phyloP scores from a whole-genome alignment of 2,797 vertebrate genomes.

The Schizopygopsis pylzovi region DNA sequence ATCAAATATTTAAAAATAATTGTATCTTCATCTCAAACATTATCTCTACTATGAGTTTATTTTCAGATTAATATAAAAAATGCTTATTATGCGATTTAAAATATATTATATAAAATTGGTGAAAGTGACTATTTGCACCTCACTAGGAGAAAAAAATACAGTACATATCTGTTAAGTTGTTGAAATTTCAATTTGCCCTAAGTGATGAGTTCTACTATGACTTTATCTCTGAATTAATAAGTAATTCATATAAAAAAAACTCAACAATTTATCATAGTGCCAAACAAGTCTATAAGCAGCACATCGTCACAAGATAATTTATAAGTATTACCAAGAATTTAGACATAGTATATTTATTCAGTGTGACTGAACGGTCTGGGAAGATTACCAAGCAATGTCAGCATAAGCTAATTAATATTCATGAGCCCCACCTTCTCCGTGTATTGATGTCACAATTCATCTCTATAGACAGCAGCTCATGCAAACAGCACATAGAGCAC shows the following conservation, averaged over 20 bases:
- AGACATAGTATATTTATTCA: not conserved
- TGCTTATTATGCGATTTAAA: not conserved
- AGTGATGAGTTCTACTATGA: not conserved
- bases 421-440: constrained; percentile 14
- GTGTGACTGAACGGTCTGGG: not conserved
- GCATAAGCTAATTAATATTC: constrained; percentile 27
- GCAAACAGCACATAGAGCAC: not conserved
- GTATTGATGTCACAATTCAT: constrained; percentile 7
- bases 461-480: not conserved
- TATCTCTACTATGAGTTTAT: not conserved
- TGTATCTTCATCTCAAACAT: too few relatives aligned
- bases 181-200: not conserved
- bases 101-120: not conserved
- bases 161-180: too few relatives aligned
- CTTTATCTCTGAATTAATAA: not conserved
- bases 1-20: not conserved
- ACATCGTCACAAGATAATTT: not conserved
- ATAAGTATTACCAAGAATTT: not conserved
- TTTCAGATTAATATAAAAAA: not conserved
- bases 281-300: not conserved
- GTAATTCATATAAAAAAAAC: not conserved
- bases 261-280: not conserved
- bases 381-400: constrained; percentile 9
- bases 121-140: not conserved
- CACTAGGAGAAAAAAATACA: not conserved